phyloP scores from a whole-genome alignment of 2,888 invertebrate genomes.

The Melitaea athalia region DNA sequence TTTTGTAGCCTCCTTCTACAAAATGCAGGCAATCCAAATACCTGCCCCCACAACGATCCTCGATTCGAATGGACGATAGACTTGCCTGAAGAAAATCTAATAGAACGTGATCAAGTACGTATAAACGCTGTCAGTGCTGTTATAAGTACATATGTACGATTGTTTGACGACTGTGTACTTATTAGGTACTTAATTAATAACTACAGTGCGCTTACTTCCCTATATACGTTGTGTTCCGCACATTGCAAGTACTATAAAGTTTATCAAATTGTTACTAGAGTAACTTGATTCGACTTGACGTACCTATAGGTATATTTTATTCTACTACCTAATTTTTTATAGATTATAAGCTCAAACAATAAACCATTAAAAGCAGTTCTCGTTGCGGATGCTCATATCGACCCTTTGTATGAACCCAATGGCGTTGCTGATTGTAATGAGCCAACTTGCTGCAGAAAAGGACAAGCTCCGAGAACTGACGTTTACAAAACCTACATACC shows the following conservation, averaged over 20 bases:
- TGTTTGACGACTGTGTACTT: neutral
- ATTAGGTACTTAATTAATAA: too few relatives aligned
- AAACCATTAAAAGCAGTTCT: slow-evolving; percentile 83
- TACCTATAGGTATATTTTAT: too few relatives aligned
- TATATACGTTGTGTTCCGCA: too few relatives aligned
- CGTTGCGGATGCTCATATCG: slow-evolving; percentile 90
- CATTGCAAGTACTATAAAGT: too few relatives aligned
- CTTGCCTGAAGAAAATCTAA: slow-evolving; percentile 53
- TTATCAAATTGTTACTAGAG: too few relatives aligned
- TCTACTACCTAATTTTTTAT: slow-evolving; percentile 18
- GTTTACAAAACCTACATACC: slow-evolving; percentile 48
- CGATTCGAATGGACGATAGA: slow-evolving; percentile 80
- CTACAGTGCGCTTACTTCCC: too few relatives aligned
- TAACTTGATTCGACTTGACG: too few relatives aligned
- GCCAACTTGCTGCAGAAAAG: slow-evolving; percentile 89
- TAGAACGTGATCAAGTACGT: slow-evolving; percentile 20
- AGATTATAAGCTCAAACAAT: slow-evolving; percentile 46
- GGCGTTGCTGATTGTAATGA: slow-evolving; percentile 87
- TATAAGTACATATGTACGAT: neutral
- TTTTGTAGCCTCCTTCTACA: slow-evolving; percentile 83
- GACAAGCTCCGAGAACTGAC: slow-evolving; percentile 72
- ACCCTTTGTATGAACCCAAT: slow-evolving; percentile 86
- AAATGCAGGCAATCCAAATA: slow-evolving; percentile 54
- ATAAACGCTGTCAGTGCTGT: neutral
- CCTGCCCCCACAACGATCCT: slow-evolving; percentile 65